Percentiles rank a stretch among this genome's conserved stretches.
Evolutionary conservation across 2,113 vertebrate genomes (phyloP).

Genomic region (Myocastor coypus): DNA sequence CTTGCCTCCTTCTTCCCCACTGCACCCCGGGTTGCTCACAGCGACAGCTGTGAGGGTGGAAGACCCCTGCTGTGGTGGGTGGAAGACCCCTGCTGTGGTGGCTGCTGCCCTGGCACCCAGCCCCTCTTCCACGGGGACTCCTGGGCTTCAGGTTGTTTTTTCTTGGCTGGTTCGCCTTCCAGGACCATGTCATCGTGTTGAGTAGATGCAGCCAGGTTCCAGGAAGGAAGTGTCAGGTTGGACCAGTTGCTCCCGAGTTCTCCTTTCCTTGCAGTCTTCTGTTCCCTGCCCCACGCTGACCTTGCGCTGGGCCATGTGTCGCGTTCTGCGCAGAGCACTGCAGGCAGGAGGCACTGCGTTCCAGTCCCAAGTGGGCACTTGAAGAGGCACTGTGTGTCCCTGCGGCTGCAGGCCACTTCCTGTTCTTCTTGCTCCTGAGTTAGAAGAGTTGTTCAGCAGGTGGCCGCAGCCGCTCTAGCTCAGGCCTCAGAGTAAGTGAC

Average conservation of each 20-base stretch:
- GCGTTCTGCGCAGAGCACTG: background rate
- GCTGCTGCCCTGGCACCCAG: background rate
- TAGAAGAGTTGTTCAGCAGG: background rate
- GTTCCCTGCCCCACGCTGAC: background rate
- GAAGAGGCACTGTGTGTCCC: background rate
- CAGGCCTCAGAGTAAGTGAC: background rate
- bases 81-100: background rate
- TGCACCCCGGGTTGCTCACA: background rate
- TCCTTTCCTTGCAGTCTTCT: background rate
- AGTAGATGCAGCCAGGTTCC: background rate
- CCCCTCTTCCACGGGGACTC: background rate
- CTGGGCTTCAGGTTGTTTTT: background rate
- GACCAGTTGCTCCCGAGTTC: background rate
- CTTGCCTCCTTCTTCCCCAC: too few species aligned
- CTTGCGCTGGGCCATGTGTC: background rate
- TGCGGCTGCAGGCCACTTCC: background rate
- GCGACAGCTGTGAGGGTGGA: background rate
- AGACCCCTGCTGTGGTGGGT: background rate
- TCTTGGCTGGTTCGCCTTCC: background rate
- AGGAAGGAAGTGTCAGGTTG: background rate
- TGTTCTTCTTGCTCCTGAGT: background rate
- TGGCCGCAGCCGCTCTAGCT: background rate
- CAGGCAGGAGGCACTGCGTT: background rate
- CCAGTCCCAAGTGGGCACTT: background rate
- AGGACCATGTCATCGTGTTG: background rate